Evolutionary conservation across 2,113 vertebrate species (phyloP).

Genomic region (Parus major): DNA sequence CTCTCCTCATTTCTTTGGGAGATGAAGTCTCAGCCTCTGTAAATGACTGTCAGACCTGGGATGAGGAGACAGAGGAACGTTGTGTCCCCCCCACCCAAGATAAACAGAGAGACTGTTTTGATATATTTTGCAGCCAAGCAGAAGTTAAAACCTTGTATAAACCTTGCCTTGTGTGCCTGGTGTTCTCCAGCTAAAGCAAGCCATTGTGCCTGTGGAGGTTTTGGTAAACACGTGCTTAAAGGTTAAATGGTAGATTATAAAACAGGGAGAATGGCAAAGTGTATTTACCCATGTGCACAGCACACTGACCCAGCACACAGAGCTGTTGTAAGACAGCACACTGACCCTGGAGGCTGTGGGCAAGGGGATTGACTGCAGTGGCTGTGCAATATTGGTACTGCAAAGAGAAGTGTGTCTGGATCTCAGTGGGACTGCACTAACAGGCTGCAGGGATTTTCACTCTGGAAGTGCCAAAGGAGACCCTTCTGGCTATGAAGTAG

Average conservation of each 20-base stretch:
- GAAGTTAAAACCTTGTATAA: neutral
- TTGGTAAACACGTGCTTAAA: neutral
- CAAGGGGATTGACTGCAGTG: neutral
- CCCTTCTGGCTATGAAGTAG: neutral
- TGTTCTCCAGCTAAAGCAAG: neutral
- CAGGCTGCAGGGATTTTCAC: neutral
- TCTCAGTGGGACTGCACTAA: neutral
- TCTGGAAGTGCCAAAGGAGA: neutral
- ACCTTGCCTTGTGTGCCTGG: neutral
- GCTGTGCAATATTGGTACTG: neutral
- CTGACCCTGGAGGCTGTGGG: neutral
- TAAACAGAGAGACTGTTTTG: neutral
- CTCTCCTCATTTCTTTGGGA: neutral
- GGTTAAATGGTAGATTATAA: neutral
- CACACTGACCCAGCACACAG: too few species aligned
- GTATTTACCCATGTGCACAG: neutral
- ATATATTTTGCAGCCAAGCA: neutral
- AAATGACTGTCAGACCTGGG: neutral
- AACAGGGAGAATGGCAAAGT: neutral
- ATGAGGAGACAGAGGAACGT: neutral
- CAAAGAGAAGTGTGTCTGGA: neutral
- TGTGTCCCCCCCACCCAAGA: neutral
- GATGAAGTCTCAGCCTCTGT: neutral
- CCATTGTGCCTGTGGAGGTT: neutral
- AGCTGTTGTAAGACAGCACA: too few species aligned